Evolutionary conservation across 1,140 invertebrate species (phyloP).

Genomic region (roundworm (Caenorhabditis elegans)): DNA sequence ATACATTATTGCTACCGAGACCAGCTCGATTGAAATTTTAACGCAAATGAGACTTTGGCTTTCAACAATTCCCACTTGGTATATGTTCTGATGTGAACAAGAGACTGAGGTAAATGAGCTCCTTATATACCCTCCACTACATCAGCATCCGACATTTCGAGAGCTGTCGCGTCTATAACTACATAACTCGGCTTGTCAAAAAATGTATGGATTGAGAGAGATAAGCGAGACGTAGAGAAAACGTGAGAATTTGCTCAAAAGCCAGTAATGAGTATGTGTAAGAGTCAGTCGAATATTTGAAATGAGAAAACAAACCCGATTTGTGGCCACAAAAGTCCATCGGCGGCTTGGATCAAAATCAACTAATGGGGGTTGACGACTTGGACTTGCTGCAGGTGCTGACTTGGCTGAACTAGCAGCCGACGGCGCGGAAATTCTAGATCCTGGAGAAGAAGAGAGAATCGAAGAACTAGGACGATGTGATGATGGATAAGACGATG

Average conservation of each 20-base stretch:
- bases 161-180: not conserved
- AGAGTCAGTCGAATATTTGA: no score
- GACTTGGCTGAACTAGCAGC: conserved; percentile 2
- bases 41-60: not conserved
- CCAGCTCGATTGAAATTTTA: not conserved
- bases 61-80: not conserved
- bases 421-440: not conserved
- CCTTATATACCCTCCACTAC: not conserved
- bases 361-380: conserved; percentile 6
- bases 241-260: no score
- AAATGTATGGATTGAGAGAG: no score
- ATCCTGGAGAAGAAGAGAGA: conserved; percentile 41
- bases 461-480: conserved; percentile 34
- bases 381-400: not conserved
- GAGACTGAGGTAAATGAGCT: not conserved
- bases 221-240: no score
- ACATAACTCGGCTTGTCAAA: not conserved
- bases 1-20: not conserved
- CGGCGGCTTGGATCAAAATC: conserved; percentile 42
- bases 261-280: no score
- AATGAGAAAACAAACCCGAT: not conserved
- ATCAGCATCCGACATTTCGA: not conserved
- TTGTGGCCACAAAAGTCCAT: conserved; percentile 47
- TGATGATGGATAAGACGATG: conserved; percentile 28
- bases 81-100: not conserved